A percentile compares a stretch with the other conserved stretches of the same genome.
Conservation (phyloP, 2,888 invertebrate genomes). For the Scaptomyza cyrtandrae region DNA sequence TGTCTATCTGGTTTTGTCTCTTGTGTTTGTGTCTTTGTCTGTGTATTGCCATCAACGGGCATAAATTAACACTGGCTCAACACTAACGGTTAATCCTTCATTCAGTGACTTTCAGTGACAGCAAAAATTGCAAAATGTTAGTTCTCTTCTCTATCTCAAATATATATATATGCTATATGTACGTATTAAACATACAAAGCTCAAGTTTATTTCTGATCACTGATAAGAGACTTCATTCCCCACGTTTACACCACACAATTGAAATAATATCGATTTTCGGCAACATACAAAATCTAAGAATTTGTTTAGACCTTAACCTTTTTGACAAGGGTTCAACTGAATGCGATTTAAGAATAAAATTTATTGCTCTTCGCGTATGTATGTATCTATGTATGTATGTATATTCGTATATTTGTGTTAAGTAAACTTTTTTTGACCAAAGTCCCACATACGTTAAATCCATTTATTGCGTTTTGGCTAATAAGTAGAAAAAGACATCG, state of each 20-base stretch:
- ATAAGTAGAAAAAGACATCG: not conserved
- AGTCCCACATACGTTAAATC: not conserved
- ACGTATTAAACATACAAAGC: not conserved
- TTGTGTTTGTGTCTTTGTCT: not conserved
- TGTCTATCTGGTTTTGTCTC: not conserved
- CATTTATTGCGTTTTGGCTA: not conserved
- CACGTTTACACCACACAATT: not conserved
- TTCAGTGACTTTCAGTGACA: not conserved
- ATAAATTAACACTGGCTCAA: constrained; percentile 6
- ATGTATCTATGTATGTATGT: too few species aligned
- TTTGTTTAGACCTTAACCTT: not conserved
- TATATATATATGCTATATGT: not conserved
- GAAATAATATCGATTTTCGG: not conserved
- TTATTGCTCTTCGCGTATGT: not conserved
- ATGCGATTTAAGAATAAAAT: not conserved
- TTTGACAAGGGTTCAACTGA: not conserved
- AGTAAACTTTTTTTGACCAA: not conserved
- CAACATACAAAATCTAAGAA: not conserved
- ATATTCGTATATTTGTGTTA: too few species aligned
- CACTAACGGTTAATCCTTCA: constrained; percentile 1
- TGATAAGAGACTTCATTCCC: not conserved
- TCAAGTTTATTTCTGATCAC: not conserved
- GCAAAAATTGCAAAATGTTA: not conserved
- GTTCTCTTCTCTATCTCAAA: not conserved
- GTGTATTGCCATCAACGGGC: not conserved